Base-by-base conservation (phyloP, 1,140 invertebrate species). In the Doryteuthis pealeii region DNA sequence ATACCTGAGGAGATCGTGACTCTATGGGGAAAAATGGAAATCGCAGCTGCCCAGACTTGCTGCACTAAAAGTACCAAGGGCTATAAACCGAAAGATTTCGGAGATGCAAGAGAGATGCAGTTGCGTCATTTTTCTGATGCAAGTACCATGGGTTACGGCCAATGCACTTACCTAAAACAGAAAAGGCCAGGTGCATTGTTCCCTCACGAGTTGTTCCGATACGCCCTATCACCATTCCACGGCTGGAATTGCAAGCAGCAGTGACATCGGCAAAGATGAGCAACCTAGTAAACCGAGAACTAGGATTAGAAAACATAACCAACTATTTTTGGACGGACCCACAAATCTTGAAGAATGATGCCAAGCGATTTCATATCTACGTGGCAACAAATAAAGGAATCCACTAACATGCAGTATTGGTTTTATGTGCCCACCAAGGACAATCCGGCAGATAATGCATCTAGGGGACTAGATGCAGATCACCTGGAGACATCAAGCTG, bases 91-190 rank as follows among this genome's bases (percentile, higher is more conserved):
- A n/a, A 45, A 2, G 62, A 67, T 10, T 83, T 83, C 77, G 79
- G 76, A 1, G 33, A 73, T 0, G 12, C 72, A 15, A 40, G 31
- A 2, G 31, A 26, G 5, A 8, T 30, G 0, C 69, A 79, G 65
- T 33, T 81, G n/a, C 78, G 79, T 78, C 76, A 78, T 45, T 79
- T 80, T 43, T 79, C 79, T 22, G 79, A 77, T 75, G 78, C 78
- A 0, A 79, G 77, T 72, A 71, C 67, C 8, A 70, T n/a, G 14
- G 78, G 81, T 14, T 82, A 78, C 68, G 77, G 76, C 4, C 77
- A 77, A 43, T 77, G 77, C 65, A 73, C 74, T 3, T 81, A 80
- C 54, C 28, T 82, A 31, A 32, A 76, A 33, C 15, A 74, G 2
- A 54, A 54, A 72, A 2, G 35, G 35, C 35, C 6, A 71, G 12